phyloP scores from a whole-genome alignment of 2,888 invertebrate species.

The Heliconius erato region DNA sequence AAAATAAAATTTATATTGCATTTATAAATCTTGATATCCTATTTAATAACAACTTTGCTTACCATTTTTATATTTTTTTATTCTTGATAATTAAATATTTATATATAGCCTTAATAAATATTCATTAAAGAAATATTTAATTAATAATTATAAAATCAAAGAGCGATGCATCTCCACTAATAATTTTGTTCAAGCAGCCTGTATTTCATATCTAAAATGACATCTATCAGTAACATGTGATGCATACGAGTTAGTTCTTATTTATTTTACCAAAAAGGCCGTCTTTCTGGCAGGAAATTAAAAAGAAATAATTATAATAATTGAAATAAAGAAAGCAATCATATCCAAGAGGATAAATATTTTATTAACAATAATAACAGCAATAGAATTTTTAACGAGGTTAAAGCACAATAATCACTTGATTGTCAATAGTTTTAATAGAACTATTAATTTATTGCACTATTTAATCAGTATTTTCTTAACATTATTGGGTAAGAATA shows the following conservation, averaged over 20 bases:
- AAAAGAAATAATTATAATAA: neutral
- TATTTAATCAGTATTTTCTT: neutral
- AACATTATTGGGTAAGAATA: neutral
- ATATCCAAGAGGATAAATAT: neutral
- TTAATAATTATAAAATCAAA: constrained; percentile 5
- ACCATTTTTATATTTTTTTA: constrained; percentile 14
- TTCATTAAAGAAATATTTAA: neutral
- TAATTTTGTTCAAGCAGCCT: constrained; percentile 22
- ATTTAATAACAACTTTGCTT: neutral
- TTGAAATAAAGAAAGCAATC: constrained; percentile 1
- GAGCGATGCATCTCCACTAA: neutral
- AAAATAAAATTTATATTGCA: constrained; percentile 12
- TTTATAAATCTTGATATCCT: constrained; percentile 6
- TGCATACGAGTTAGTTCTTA: neutral
- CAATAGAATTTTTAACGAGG: constrained; percentile 28
- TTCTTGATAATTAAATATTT: neutral
- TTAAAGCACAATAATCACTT: constrained; percentile 29
- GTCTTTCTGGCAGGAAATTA: neutral
- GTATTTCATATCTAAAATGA: neutral
- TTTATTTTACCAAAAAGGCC: constrained; percentile 23
- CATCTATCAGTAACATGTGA: constrained; percentile 27
- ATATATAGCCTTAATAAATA: neutral
- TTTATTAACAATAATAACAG: constrained; percentile 20
- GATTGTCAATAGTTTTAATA: constrained; percentile 9
- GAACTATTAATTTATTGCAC: neutral